These are phyloP conservation scores for Gastrophryne carolinensis DNA, from an alignment of 2,797 vertebrate genomes.

Conservation along the genomic window DNA sequence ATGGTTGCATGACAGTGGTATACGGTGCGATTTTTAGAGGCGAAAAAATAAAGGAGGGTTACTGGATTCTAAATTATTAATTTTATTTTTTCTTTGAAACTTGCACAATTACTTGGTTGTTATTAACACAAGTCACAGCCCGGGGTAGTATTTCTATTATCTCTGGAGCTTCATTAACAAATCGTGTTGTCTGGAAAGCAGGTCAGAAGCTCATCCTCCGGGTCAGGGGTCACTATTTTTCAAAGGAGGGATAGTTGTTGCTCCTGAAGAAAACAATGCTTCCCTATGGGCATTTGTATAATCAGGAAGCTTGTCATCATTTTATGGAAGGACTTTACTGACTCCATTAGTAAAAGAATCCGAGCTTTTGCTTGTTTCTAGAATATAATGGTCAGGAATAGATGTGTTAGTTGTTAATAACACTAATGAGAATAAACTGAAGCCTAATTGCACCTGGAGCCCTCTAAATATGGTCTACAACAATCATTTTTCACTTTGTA, in stretches of 20 bases:
- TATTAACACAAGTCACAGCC: background rate
- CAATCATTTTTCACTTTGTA: too few relatives aligned
- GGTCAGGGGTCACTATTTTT: slow-evolving; percentile 4
- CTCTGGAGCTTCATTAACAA: slow-evolving; percentile 13
- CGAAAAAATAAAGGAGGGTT: too few relatives aligned
- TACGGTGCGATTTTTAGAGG: too few relatives aligned
- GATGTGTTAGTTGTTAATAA: too few relatives aligned
- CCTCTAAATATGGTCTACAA: too few relatives aligned
- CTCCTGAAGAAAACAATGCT: background rate
- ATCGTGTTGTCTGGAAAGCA: background rate
- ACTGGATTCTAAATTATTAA: too few relatives aligned
- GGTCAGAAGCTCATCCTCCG: slow-evolving; percentile 1
- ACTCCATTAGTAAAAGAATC: background rate
- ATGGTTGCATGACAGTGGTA: too few relatives aligned
- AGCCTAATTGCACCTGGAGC: too few relatives aligned
- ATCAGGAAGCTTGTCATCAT: background rate
- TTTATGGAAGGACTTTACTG: background rate
- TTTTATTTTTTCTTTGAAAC: too few relatives aligned
- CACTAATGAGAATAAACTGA: too few relatives aligned
- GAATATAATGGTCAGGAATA: too few relatives aligned
- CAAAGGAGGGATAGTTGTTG: too few relatives aligned
- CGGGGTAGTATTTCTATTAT: background rate
- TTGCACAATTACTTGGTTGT: background rate
- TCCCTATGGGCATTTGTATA: background rate
- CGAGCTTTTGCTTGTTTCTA: background rate